Evolutionary conservation across 2,113 vertebrate species (phyloP), one percentile per base, ranked within the genome.

Genomic region (Takifugu bimaculatus): DNA sequence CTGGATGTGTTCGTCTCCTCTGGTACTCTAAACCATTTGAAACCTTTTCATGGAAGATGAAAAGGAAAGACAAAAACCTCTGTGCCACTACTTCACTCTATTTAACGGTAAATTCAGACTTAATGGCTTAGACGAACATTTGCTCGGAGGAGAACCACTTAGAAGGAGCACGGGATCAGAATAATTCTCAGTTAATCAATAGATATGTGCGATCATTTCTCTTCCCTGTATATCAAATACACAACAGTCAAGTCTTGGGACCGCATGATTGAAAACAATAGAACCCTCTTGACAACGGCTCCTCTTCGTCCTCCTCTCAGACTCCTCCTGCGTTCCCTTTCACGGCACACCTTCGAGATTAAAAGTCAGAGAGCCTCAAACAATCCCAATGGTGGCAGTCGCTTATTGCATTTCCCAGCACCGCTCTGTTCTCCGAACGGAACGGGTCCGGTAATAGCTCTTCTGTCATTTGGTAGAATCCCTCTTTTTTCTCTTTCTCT

Each of bases 381-480:
- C 58, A 48, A 70, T 80, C 58, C 44, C 61, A 67, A 56, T 60
- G 52, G 35, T 44, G 29, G 15, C 56, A 25, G 64, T n/a, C 42
- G 48, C 64, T 79, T 76, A 76, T 78, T 82, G 64, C 74, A 65
- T 74, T 85, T 80, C 77, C 72, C 57, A 69, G 50, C 66, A 60
- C 43, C 48, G 69, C 68, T 66, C 63, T 57, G 66, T 77, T 83
- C 74, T 75, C 35, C 29, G 13, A 72, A 83, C 14, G 13, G 35
- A 77, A 75, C 50, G 43, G 54, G 59, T 72, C 56, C 45, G 44
- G 78, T 88, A 77, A 88, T 80, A 82, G 81, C 77, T 75, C 75
- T 49, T 81, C 76, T 85, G 79, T 89, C 86, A 76, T 70, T 71
- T 68, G 50, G 57, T 65, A 10, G 71, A 80, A 75, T 81, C 74